These are phyloP conservation scores for Spongia lamella DNA, from an alignment of 37 sponge, comb jelly and placozoan species.

Conservation along the genomic window DNA sequence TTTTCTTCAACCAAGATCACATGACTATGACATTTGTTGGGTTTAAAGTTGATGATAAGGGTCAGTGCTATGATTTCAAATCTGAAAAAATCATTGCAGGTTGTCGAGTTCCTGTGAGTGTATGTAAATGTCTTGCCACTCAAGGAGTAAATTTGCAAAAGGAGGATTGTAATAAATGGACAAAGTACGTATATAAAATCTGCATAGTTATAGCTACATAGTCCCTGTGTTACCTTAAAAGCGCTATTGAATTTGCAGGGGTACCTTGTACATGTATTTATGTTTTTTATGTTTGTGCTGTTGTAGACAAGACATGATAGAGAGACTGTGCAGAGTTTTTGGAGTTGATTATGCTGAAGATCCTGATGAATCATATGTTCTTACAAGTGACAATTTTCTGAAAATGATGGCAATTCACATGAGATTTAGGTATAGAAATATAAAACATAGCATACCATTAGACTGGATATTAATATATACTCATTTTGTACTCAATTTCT, in stretches of 20 bases:
- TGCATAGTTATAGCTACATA: no score
- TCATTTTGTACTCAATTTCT: not conserved
- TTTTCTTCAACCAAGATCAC: slow-evolving; percentile 90
- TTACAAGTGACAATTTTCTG: slow-evolving; percentile 76
- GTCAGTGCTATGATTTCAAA: slow-evolving; percentile 34
- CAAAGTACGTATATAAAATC: not conserved
- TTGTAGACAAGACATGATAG: slow-evolving; percentile 10
- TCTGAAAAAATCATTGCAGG: not conserved
- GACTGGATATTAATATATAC: no score
- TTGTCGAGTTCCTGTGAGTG: slow-evolving; percentile 23
- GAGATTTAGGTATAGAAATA: slow-evolving; percentile 85
- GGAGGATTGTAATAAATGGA: slow-evolving; percentile 28
- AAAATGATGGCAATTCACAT: slow-evolving; percentile 91
- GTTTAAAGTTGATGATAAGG: slow-evolving; percentile 43
- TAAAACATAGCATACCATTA: no score
- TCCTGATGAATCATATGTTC: slow-evolving; percentile 75
- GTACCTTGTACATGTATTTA: no score
- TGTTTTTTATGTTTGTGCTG: no score
- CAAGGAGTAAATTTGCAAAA: slow-evolving; percentile 42
- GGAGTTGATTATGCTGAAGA: slow-evolving; percentile 37
- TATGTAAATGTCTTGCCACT: slow-evolving; percentile 18
- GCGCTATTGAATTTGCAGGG: no score
- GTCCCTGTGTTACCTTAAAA: no score
- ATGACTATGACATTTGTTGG: slow-evolving; percentile 87
- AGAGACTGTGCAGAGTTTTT: slow-evolving; percentile 23